phyloP scores from a whole-genome alignment of 2,797 vertebrate species.

The Jordanella pulchra region DNA sequence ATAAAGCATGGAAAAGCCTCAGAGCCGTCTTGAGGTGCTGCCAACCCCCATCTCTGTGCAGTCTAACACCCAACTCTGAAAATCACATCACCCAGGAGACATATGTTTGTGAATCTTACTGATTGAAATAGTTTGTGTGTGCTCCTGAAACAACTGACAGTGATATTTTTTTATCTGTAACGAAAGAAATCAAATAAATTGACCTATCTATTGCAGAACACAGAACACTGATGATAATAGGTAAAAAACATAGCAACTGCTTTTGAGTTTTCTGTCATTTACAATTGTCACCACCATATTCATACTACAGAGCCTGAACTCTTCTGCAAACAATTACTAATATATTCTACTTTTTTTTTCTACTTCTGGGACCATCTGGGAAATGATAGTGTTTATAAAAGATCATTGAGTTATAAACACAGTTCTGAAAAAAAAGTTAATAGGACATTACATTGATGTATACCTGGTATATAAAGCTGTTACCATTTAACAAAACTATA shows the following conservation, averaged over 20 bases:
- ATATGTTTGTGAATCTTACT: conserved; percentile 51
- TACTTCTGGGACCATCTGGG: conserved; percentile 17
- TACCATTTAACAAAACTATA: neutral
- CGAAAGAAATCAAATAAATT: conserved; percentile 47
- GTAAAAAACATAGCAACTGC: conserved; percentile 33
- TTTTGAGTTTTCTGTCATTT: conserved; percentile 12
- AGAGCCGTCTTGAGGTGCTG: conserved; percentile 70
- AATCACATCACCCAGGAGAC: conserved; percentile 67
- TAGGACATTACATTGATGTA: conserved; percentile 29
- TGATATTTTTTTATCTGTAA: conserved; percentile 47
- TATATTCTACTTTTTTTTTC: conserved; percentile 30
- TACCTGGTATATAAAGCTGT: conserved; percentile 16
- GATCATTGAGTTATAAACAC: conserved; percentile 44
- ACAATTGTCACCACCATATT: neutral
- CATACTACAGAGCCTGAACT: neutral
- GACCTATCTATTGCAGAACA: conserved; percentile 38
- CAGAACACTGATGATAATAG: conserved; percentile 37
- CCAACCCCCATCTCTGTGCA: conserved; percentile 61
- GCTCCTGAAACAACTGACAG: conserved; percentile 48
- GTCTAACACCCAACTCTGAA: conserved; percentile 57
- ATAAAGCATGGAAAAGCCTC: conserved; percentile 76
- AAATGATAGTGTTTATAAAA: conserved; percentile 25
- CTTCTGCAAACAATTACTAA: conserved; percentile 17
- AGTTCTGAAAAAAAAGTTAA: conserved; percentile 8
- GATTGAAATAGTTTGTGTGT: conserved; percentile 42